Conservation (phyloP, 2,888 invertebrate species). For the Lumbricus terrestris region DNA sequence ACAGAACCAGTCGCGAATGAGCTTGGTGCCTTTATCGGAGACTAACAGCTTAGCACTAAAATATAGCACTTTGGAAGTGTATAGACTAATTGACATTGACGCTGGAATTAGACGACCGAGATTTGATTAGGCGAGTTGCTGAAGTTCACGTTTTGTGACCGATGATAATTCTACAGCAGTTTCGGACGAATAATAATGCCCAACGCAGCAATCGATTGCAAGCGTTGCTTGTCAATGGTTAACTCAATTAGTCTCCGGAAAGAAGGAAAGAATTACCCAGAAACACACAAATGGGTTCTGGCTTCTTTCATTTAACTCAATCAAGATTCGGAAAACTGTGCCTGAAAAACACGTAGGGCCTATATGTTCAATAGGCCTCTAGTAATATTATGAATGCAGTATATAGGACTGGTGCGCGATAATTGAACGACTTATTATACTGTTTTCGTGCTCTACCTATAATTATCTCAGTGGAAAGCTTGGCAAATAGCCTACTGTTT, state of each 20-base stretch:
- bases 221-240: not conserved
- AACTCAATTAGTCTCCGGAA: not conserved
- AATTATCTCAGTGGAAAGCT: not conserved
- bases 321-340: not conserved
- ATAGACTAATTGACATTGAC: not conserved
- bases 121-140: not conserved
- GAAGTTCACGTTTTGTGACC: not conserved
- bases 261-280: not conserved
- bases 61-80: not conserved
- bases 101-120: not conserved
- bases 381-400: not conserved
- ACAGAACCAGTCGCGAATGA: not conserved
- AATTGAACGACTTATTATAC: not conserved
- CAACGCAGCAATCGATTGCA: not conserved
- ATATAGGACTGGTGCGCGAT: too few relatives aligned
- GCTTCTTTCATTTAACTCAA: not conserved
- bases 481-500: not conserved
- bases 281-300: not conserved
- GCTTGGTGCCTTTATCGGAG: not conserved
- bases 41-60: not conserved
- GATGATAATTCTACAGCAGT: not conserved
- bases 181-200: not conserved
- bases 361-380: too few relatives aligned
- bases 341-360: too few relatives aligned
- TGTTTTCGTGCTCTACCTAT: not conserved